phyloP scores from a whole-genome alignment of 2,113 vertebrate species.

The Brachirus orientalis region DNA sequence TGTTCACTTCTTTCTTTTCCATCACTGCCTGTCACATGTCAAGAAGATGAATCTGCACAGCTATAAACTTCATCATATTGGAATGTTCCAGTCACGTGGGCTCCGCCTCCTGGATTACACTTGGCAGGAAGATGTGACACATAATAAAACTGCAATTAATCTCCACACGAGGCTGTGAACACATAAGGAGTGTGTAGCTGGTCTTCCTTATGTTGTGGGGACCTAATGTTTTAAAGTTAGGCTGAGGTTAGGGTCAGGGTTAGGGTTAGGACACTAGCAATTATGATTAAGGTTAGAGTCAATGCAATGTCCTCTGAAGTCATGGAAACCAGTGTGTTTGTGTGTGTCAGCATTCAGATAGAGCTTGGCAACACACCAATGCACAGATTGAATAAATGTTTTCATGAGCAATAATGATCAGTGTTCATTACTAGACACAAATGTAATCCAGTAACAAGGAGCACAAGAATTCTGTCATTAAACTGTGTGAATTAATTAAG shows the following conservation, averaged over 20 bases:
- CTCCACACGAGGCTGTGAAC: neutral
- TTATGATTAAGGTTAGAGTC: too few relatives aligned
- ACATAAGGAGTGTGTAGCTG: slow-evolving; percentile 3
- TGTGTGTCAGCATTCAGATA: slow-evolving; percentile 30
- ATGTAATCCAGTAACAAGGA: slow-evolving; percentile 53
- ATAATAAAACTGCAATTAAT: slow-evolving; percentile 1
- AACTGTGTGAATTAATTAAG: slow-evolving; percentile 44
- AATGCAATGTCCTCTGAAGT: too few relatives aligned
- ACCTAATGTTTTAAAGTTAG: too few relatives aligned
- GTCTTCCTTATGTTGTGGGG: too few relatives aligned
- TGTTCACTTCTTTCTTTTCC: slow-evolving; percentile 2
- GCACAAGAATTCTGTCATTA: slow-evolving; percentile 53
- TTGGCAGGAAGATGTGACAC: neutral
- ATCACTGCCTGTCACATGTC: too few relatives aligned
- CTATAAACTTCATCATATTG: too few relatives aligned
- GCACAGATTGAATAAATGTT: slow-evolving; percentile 40
- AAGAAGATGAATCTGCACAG: neutral
- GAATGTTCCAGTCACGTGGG: neutral
- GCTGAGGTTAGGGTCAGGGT: too few relatives aligned
- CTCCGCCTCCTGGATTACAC: neutral
- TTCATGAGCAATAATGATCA: slow-evolving; percentile 44
- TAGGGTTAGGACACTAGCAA: too few relatives aligned
- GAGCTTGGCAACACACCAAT: slow-evolving; percentile 26
- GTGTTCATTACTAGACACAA: slow-evolving; percentile 47
- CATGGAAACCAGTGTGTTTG: too few relatives aligned